A percentile compares a stretch with the other conserved stretches of the same genome.
phyloP scores from a whole-genome alignment of 2,797 vertebrate genomes.

The Euthynnus affinis region DNA sequence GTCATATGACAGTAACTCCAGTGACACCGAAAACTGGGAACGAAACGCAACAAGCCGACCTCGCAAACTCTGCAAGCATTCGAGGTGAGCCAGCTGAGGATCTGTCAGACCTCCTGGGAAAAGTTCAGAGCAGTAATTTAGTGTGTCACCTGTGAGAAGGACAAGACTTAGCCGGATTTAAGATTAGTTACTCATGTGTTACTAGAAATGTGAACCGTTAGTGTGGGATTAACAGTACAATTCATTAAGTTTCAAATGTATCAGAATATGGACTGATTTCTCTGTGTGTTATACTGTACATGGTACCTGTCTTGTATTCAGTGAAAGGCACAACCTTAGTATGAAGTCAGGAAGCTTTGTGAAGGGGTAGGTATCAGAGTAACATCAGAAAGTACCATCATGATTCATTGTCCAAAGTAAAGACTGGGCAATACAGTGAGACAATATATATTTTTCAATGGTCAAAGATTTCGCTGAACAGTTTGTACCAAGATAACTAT shows the following conservation, averaged over 20 bases:
- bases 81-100: constrained; percentile 86
- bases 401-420: neutral
- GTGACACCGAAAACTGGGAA: constrained; percentile 94
- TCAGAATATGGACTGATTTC: neutral
- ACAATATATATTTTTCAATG: neutral
- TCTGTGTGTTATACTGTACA: neutral
- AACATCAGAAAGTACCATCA: too few species aligned
- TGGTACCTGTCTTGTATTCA: neutral
- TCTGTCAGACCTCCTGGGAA: neutral
- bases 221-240: neutral
- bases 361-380: too few species aligned
- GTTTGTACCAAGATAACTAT: neutral
- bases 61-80: constrained; percentile 92
- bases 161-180: too few species aligned
- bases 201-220: neutral
- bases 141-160: neutral
- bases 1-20: constrained; percentile 97
- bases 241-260: neutral
- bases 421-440: neutral
- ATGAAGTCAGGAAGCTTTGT: neutral
- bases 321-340: too few species aligned
- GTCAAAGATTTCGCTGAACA: neutral
- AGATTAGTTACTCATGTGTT: neutral
- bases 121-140: neutral
- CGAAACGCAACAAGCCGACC: constrained; percentile 91